Evolutionary conservation across 2,113 vertebrate species (phyloP).

Genomic region (Elachura formosa): DNA sequence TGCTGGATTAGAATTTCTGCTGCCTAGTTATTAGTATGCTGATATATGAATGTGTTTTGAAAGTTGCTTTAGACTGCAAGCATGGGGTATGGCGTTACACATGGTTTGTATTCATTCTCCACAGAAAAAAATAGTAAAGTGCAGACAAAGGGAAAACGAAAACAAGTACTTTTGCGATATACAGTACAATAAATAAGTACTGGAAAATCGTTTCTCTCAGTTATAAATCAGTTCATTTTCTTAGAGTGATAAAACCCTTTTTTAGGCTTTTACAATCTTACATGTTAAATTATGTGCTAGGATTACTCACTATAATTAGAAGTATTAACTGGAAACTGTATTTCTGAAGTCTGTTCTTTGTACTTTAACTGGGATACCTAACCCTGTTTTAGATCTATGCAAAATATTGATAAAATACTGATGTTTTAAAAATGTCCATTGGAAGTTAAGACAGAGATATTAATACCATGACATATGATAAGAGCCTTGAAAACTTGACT

Average conservation of each 20-base stretch:
- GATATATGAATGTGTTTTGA: neutral
- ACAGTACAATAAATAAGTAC: neutral
- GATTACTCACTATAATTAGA: neutral
- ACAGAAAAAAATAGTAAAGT: neutral
- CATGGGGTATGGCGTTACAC: neutral
- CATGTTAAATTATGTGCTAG: neutral
- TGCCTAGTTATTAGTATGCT: neutral
- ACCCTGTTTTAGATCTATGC: neutral
- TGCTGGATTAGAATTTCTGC: neutral
- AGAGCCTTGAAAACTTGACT: neutral
- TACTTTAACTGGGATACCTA: neutral
- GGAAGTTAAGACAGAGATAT: neutral
- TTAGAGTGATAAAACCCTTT: neutral
- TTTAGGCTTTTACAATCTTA: neutral
- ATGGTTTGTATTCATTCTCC: neutral
- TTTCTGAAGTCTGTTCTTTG: neutral
- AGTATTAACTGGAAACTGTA: neutral
- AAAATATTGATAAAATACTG: neutral
- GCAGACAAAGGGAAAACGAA: neutral
- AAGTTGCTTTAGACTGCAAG: neutral
- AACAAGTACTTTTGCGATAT: neutral
- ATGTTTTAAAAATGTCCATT: neutral
- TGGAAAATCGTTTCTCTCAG: neutral
- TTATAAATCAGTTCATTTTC: neutral
- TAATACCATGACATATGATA: neutral